Percentiles rank a stretch among this genome's conserved stretches.
phyloP scores from a whole-genome alignment of 2,113 vertebrate genomes.

The Gila orcuttii region DNA sequence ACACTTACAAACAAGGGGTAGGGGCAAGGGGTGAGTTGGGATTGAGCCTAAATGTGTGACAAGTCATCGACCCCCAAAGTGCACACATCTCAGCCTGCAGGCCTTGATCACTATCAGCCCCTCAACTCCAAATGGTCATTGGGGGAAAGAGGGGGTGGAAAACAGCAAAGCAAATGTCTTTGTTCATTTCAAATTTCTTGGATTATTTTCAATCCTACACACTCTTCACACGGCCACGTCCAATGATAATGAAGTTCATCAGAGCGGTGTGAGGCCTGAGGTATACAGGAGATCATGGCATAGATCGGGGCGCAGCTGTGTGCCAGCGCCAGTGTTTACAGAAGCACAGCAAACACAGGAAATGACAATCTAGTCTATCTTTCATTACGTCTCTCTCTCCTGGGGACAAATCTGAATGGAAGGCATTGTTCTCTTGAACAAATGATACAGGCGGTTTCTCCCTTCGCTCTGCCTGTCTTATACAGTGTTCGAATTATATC shows the following conservation, averaged over 20 bases:
- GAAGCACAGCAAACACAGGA: constrained; percentile 14
- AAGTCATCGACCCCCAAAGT: too few relatives aligned
- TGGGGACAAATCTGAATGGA: constrained; percentile 28
- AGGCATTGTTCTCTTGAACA: constrained; percentile 2
- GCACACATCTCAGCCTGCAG: too few relatives aligned
- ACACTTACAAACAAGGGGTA: too few relatives aligned
- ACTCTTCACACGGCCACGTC: not conserved
- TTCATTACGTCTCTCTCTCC: not conserved
- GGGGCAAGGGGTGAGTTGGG: too few relatives aligned
- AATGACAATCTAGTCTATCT: constrained; percentile 44
- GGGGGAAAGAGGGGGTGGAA: too few relatives aligned
- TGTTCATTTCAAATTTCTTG: too few relatives aligned
- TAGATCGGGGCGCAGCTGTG: constrained; percentile 27
- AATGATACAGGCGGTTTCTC: not conserved
- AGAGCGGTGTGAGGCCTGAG: not conserved
- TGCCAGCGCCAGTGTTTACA: not conserved
- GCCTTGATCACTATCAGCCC: too few relatives aligned
- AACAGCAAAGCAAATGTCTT: too few relatives aligned
- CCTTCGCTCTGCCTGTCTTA: not conserved
- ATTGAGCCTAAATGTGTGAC: too few relatives aligned
- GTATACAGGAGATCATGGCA: not conserved
- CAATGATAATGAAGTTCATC: not conserved
- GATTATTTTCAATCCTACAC: too few relatives aligned
- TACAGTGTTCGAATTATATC: too few relatives aligned
- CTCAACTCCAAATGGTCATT: too few relatives aligned